Evolutionary conservation across 2,113 vertebrate species (phyloP), one percentile per base, ranked within the genome.

Genomic region (Megaceryle maxima): DNA sequence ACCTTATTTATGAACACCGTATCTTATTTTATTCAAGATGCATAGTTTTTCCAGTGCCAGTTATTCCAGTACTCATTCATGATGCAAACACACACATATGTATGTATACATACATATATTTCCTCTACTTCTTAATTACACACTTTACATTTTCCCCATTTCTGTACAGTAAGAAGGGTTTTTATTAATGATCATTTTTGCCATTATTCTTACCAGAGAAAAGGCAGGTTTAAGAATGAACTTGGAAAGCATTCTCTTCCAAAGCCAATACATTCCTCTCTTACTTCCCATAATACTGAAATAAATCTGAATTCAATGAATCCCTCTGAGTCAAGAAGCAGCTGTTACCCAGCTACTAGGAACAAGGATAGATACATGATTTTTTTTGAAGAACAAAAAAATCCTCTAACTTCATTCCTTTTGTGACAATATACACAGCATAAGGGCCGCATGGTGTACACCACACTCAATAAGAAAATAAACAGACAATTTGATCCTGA

Each of bases 71-170:
- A 33, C 12, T 60, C 44, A 43, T n/a, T 80, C 13, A 39, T 48
- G 41, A 62, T 0, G 0, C 10, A 4, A 13, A 33, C 50, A 60
- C 28, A n/a, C 8, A 17, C 14, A 21, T 5, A 24, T 12, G 7
- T 20, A 46, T 5, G 8, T 26, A 62, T 2, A 12, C 4, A 44
- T 22, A 55, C 2, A 79, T 1, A 6, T 11, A 51, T 56, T 43
- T 76, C 26, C 12, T 72, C 73, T 62, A 17, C 28, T 39, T 41
- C 37, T 35, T 77, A 66, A 37, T 18, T 69, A 19, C 16, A 64
- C 39, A n/a, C 46, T 53, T 69, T 35, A 37, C 7, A 37, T 37
- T 37, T n/a, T n/a, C n/a, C n/a, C n/a, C 8, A 10, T n/a, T 82
- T 78, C 31, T 63, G 13, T 35, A 29, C 9, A 68, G 28, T 20